These are phyloP conservation scores for Eonycteris spelaea DNA, from an alignment of 2,113 vertebrate species.

Conservation along the genomic window DNA sequence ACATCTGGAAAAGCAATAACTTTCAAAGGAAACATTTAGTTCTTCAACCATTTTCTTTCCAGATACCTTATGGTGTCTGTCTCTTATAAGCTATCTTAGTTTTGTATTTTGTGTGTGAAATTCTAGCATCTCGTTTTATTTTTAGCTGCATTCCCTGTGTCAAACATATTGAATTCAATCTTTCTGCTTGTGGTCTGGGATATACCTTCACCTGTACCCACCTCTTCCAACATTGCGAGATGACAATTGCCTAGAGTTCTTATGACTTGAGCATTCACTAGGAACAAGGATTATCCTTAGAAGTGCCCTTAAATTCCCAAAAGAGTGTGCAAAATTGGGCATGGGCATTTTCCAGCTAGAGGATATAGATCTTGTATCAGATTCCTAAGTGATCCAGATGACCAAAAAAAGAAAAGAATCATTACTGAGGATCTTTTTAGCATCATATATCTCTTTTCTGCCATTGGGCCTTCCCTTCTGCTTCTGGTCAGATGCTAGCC, in stretches of 20 bases:
- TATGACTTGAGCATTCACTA: neutral
- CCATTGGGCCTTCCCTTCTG: neutral
- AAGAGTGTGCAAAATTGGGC: neutral
- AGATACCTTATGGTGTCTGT: neutral
- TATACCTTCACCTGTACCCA: neutral
- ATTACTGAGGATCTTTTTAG: neutral
- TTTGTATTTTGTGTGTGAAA: slow-evolving; percentile 12
- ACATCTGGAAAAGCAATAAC: slow-evolving; percentile 1
- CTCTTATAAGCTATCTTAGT: neutral
- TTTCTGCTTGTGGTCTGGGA: neutral
- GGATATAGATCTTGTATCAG: neutral
- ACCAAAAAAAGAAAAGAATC: neutral
- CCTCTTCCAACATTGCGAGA: neutral
- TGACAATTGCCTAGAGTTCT: neutral
- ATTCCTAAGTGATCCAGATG: neutral
- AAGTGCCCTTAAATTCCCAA: neutral
- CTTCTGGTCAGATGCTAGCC: neutral
- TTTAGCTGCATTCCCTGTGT: neutral
- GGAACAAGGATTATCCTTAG: neutral
- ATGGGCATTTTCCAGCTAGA: neutral
- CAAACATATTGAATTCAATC: neutral
- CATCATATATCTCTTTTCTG: neutral
- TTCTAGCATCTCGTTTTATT: slow-evolving; percentile 38
- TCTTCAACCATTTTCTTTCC: slow-evolving; percentile 11
- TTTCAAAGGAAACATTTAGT: slow-evolving; percentile 28